A percentile compares a stretch with the other conserved stretches of the same genome.
Conservation (phyloP, 2,113 vertebrate species). For the Nematolebias whitei region DNA sequence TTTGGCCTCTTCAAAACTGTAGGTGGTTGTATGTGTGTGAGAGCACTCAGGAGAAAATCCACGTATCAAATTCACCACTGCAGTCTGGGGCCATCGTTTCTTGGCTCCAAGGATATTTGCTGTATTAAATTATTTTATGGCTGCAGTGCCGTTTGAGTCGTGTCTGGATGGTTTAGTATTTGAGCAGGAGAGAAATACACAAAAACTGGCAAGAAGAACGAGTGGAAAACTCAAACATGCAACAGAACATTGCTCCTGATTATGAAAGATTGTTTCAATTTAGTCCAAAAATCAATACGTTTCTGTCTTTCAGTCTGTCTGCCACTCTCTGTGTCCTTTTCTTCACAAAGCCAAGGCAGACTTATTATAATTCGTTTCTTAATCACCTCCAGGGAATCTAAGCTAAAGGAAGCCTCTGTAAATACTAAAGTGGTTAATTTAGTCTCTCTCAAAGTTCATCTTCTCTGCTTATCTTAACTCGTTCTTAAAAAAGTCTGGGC, state of each 20-base stretch:
- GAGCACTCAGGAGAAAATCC: conserved; percentile 21
- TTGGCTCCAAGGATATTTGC: conserved; percentile 49
- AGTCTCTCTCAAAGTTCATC: conserved; percentile 46
- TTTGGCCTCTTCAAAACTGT: conserved; percentile 49
- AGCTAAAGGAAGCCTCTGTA: conserved; percentile 54
- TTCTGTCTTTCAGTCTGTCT: conserved; percentile 28
- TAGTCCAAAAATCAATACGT: conserved; percentile 47
- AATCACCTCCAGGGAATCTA: conserved; percentile 57
- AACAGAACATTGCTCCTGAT: conserved; percentile 39
- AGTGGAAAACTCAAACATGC: conserved; percentile 28
- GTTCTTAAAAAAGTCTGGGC: conserved; percentile 50
- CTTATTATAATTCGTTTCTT: conserved; percentile 56
- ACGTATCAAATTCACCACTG: conserved; percentile 43
- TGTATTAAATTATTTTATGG: conserved; percentile 43
- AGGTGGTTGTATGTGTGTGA: conserved; percentile 9
- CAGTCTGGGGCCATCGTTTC: conserved; percentile 50
- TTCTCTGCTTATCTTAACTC: conserved; percentile 43
- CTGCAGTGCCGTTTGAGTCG: conserved; percentile 17
- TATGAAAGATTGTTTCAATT: conserved; percentile 53
- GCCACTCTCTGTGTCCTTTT: conserved; percentile 30
- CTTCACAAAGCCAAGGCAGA: conserved; percentile 34
- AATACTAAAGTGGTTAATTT: conserved; percentile 62
- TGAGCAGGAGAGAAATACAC: not conserved
- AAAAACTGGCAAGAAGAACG: conserved; percentile 1
- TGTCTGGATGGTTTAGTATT: not conserved